Conservation (phyloP, 2,888 invertebrate species). For the Zygaena filipendulae region DNA sequence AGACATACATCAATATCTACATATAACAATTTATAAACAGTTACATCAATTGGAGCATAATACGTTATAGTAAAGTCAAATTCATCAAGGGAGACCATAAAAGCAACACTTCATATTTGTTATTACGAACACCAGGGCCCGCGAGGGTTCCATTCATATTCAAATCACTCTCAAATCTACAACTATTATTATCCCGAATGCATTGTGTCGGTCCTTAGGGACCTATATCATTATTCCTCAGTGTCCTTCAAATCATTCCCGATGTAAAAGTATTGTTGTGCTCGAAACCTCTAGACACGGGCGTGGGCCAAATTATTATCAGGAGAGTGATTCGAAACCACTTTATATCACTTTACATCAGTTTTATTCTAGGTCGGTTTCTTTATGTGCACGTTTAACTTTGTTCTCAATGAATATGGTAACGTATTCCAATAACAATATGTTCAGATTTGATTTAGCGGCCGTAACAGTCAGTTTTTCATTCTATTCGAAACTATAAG, state of each 20-base stretch:
- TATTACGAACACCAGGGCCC: conserved; percentile 51
- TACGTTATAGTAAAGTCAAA: conserved; percentile 55
- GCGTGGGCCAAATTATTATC: conserved; percentile 42
- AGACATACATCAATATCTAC: conserved; percentile 31
- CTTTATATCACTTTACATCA: conserved; percentile 61
- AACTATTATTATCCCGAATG: conserved; percentile 61
- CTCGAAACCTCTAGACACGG: conserved; percentile 35
- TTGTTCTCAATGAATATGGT: conserved; percentile 34
- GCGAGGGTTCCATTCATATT: conserved; percentile 66
- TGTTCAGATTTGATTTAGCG: too few species aligned
- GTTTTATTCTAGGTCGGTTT: too few species aligned
- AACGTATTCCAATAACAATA: too few species aligned
- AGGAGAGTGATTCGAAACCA: conserved; percentile 46
- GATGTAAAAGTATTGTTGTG: conserved; percentile 53
- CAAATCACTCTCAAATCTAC: conserved; percentile 67
- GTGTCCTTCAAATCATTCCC: conserved; percentile 57
- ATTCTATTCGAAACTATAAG: too few species aligned
- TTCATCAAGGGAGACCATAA: conserved; percentile 50
- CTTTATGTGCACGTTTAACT: conserved; percentile 42
- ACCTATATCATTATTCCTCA: conserved; percentile 58
- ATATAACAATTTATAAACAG: too few species aligned
- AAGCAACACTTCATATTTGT: conserved; percentile 66
- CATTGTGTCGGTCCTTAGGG: conserved; percentile 61
- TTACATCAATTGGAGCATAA: too few species aligned
- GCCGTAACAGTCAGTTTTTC: too few species aligned